These are phyloP conservation scores for Dryobotodes eremita DNA, from an alignment of 2,888 invertebrate species.

Conservation along the genomic window DNA sequence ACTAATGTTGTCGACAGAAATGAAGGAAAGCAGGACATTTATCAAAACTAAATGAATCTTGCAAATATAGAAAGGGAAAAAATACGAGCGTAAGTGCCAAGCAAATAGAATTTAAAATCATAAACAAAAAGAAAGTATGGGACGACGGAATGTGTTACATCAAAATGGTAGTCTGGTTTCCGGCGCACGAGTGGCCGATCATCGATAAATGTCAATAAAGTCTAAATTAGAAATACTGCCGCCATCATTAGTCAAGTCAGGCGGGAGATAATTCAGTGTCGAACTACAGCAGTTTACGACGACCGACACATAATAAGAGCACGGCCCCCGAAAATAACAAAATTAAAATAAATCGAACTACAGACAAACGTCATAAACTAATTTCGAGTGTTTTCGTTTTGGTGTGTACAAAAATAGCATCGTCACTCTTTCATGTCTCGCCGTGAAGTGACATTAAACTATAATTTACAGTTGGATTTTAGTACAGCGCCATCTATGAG, in stretches of 20 bases:
- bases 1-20: slow-evolving; percentile 21
- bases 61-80: slow-evolving; percentile 15
- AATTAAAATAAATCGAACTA: slow-evolving; percentile 91
- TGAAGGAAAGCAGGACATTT: slow-evolving; percentile 39
- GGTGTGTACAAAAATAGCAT: slow-evolving; percentile 88
- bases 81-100: background rate
- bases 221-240: slow-evolving; percentile 76
- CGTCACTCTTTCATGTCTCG: slow-evolving; percentile 90
- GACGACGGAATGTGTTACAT: slow-evolving; percentile 30
- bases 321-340: slow-evolving; percentile 88
- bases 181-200: slow-evolving; percentile 71
- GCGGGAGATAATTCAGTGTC: slow-evolving; percentile 86
- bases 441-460: slow-evolving; percentile 88
- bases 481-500: slow-evolving; percentile 87
- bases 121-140: slow-evolving; percentile 4
- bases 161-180: slow-evolving; percentile 45
- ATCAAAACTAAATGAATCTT: slow-evolving; percentile 36
- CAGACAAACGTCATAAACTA: slow-evolving; percentile 91
- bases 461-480: slow-evolving; percentile 85
- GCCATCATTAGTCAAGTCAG: slow-evolving; percentile 82
- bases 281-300: slow-evolving; percentile 82
- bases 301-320: slow-evolving; percentile 84
- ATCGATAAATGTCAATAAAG: slow-evolving; percentile 83
- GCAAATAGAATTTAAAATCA: slow-evolving; percentile 14
- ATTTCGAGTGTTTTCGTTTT: slow-evolving; percentile 91